A percentile compares a stretch with the other conserved stretches of the same genome.
Evolutionary conservation across 2,113 vertebrate genomes (phyloP).

Genomic region (Cranoglanis bouderius): DNA sequence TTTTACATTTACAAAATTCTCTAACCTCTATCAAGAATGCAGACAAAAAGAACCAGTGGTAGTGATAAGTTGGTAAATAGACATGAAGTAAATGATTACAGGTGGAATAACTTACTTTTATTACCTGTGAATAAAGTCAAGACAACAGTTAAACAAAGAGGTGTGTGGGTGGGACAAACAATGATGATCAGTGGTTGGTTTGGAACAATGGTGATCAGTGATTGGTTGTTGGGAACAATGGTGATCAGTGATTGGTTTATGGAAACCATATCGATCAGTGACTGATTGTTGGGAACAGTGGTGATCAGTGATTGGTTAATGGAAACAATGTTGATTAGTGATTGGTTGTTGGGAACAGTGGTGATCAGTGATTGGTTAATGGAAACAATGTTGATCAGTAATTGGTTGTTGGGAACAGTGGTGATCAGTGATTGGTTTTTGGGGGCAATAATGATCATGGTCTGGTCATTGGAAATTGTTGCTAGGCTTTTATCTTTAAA

Average conservation of each 20-base stretch:
- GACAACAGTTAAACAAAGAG: no score
- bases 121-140: no score
- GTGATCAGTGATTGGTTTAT: no score
- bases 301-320: not conserved
- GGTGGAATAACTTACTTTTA: no score
- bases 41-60: not conserved
- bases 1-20: no score
- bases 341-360: not conserved
- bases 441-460: not conserved
- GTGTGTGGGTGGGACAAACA: no score
- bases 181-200: no score
- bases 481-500: not conserved
- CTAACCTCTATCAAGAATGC: no score
- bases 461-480: not conserved
- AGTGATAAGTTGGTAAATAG: not conserved
- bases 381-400: not conserved
- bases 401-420: not conserved
- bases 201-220: no score
- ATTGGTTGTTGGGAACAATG: no score
- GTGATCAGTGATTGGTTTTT: not conserved
- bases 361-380: not conserved
- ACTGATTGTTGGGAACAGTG: not conserved
- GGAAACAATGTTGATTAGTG: not conserved
- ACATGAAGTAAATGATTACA: not conserved
- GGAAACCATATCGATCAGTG: not conserved